Base-by-base conservation (phyloP, 2,113 vertebrate species). In the Poeciliopsis occidentalis region DNA sequence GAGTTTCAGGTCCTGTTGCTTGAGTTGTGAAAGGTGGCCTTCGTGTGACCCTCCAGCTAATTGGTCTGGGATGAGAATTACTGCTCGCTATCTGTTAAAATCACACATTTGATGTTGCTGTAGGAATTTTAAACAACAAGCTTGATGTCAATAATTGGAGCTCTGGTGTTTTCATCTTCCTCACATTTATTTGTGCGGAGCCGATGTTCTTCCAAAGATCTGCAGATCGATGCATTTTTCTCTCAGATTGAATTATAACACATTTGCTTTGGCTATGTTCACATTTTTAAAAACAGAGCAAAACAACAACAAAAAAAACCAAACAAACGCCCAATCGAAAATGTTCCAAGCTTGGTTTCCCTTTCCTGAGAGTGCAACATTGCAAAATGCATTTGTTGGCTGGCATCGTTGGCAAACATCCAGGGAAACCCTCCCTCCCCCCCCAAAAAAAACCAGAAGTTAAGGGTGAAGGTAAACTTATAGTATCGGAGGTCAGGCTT, bases 21-120 rank as follows among this genome's bases (percentile, higher is more conserved):
- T 85, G 57, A 80, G 85, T 78, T 72, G 37, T 63, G 62, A 57
- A 17, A 74, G 88, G 88, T 92, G 69, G 31, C 87, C 84, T 29
- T 76, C 4, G 13, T 12, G 39, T 86, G 88, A 92, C 88, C 89
- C 74, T 15, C 54, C 12, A 60, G 68, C 34, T 91, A 80, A 87
- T 78, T 80, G 70, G 67, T 75, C 85, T n/a, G 69, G 88, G 83
- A 88, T 87, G 61, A 80, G 81, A 88, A 78, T 12, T 3, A 27
- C 19, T 51, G 26, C 15, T 80, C 32, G 29, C 64, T 85, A 81
- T 91, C 87, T 77, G 37, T 12, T 54, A 57, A 57, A 72, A 54
- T 82, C 62, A 81, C 66, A 72, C 80, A 85, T 89, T 85, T 89
- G 88, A 89, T 82, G 85, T 83, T 71, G 65, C 31, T 71, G 57